phyloP scores from a whole-genome alignment of 2,888 invertebrate genomes.

The Thera britannica region DNA sequence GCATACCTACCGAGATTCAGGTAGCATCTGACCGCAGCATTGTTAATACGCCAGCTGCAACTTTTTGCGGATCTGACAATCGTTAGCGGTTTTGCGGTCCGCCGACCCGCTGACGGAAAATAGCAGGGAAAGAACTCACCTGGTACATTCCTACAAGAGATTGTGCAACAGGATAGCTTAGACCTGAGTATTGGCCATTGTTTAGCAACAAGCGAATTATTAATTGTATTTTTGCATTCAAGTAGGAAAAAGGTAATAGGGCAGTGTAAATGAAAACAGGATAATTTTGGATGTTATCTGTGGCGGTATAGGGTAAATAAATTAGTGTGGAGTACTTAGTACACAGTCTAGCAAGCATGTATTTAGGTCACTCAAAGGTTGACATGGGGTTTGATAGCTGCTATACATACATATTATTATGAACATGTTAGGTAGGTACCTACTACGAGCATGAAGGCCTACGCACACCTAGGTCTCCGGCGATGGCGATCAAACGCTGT shows the following conservation, averaged over 20 bases:
- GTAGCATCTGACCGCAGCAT: constrained; percentile 41
- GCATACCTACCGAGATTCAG: constrained; percentile 26
- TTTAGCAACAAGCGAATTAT: constrained; percentile 2
- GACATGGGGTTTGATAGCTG: too few species aligned
- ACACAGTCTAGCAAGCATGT: too few species aligned
- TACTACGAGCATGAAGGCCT: too few species aligned
- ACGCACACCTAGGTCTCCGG: too few species aligned
- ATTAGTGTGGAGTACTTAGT: too few species aligned
- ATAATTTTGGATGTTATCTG: too few species aligned
- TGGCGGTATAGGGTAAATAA: too few species aligned
- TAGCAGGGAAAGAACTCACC: constrained; percentile 26
- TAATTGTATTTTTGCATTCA: background rate
- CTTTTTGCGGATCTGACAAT: constrained; percentile 55
- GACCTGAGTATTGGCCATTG: background rate
- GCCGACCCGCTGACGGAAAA: constrained; percentile 45
- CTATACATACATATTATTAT: too few species aligned
- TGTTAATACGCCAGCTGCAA: constrained; percentile 46
- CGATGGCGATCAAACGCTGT: too few species aligned
- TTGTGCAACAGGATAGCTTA: constrained; percentile 18
- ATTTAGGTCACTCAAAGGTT: too few species aligned
- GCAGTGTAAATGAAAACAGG: too few species aligned
- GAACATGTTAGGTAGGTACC: too few species aligned
- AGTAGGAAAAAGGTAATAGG: background rate
- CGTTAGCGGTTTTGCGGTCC: constrained; percentile 62
- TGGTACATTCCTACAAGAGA: background rate